Evolutionary conservation across 2,797 vertebrate genomes (phyloP), one percentile per base, ranked within the genome.

Genomic region (Aldrovandia affinis): DNA sequence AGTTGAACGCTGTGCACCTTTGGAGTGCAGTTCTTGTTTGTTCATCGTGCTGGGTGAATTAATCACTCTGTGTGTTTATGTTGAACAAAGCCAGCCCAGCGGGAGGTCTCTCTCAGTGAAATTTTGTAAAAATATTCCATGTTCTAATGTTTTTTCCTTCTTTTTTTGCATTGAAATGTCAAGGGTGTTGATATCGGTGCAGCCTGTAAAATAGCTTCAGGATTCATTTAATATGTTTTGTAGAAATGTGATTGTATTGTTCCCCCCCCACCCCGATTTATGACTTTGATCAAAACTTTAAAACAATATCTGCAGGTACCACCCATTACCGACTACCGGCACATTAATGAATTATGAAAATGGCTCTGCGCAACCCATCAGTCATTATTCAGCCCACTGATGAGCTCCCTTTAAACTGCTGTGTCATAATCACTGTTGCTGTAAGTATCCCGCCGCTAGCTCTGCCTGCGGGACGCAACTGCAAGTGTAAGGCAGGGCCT

Each of bases 361-460:
- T 57, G 78, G 78, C 22, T 65, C 63, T 28, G 3, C 30, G 33
- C 7, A 36, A 82, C 18, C 30, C 15, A 28, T 82, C 39, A 20
- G n/a, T 47, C n/a, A 47, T 28, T 42, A 25, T 39, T 36, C 44
- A 4, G 20, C n/a, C 54, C 68, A 20, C 59, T 39, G 28, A 28
- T 36, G 30, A 78, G 14, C 73, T 42, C 78, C 33, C 25, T 28
- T 55, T 55, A 73, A 84, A 54, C 81, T 65, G 59, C 25, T 36
- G 73, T 47, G 42, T 92, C 90, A 87, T 88, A 90, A 88, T 90
- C 86, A 86, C 86, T 88, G 89, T 50, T 89, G 89, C 89, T 91
- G 91, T 88, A 86, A 89, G 85, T 86, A 88, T 87, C 86, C 87
- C 84, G 89, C 87, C 88, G 85, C 89, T 89, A 85, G 88, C 86